Conservation (phyloP, 2,888 invertebrate species). For the Lacanobia oleracea region DNA sequence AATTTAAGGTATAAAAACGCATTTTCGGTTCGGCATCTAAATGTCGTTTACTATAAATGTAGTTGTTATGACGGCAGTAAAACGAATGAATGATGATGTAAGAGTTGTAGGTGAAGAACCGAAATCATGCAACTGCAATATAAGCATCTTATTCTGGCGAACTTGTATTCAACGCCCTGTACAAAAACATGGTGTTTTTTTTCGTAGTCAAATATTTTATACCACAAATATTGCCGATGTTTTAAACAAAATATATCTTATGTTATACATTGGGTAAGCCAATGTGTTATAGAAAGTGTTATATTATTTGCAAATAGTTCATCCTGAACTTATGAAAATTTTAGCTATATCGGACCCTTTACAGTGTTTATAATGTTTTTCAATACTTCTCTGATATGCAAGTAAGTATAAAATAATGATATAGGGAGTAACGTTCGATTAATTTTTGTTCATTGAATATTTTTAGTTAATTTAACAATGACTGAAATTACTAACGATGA, state of each 20-base stretch:
- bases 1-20: too few relatives aligned
- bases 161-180: slow-evolving; percentile 4
- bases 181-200: slow-evolving; percentile 1
- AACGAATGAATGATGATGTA: background rate
- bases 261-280: slow-evolving; percentile 39
- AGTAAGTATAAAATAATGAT: slow-evolving; percentile 38
- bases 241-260: slow-evolving; percentile 49
- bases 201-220: slow-evolving; percentile 44
- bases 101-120: background rate
- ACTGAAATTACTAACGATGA: slow-evolving; percentile 48
- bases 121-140: background rate
- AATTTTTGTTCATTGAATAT: slow-evolving; percentile 20
- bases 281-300: slow-evolving; percentile 32
- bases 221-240: slow-evolving; percentile 37
- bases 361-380: slow-evolving; percentile 53
- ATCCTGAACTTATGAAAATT: slow-evolving; percentile 47
- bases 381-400: slow-evolving; percentile 48
- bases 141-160: slow-evolving; percentile 9
- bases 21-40: too few relatives aligned
- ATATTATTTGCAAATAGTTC: slow-evolving; percentile 49
- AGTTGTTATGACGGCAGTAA: background rate
- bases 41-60: too few relatives aligned
- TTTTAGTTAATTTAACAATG: slow-evolving; percentile 39
- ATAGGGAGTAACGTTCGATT: slow-evolving; percentile 32
- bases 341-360: slow-evolving; percentile 38